Base-by-base conservation (phyloP, 2,888 invertebrate genomes). In the Patella depressa region DNA sequence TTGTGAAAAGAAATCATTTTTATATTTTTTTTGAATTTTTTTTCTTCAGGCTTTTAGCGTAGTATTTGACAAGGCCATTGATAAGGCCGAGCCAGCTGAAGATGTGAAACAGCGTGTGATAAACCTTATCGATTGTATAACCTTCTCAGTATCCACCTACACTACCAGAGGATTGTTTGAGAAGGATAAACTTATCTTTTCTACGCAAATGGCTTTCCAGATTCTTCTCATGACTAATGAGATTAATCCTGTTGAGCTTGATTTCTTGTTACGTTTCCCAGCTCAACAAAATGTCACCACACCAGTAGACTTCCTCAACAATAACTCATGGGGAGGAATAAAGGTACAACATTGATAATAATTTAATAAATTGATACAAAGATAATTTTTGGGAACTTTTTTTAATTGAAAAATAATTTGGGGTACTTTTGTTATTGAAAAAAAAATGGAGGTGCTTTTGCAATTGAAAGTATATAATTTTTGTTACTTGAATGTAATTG, bases 41-140 rank as follows among this genome's bases (percentile, higher is more conserved):
- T 34, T 45, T 12, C 77, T 84, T 59, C 87, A 96, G 96, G 97
- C 98, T 2, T 98, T 98, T 92, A 97, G 96, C 91, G 97, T 97
- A n/a, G 98, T 98, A 54, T 98, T 98, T 91, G 97, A 97, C 93
- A 98, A 97, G 90, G 98, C 98, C 24, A 98, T 98, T 88, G 95
- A 96, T 71, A 95, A 94, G 89, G 97, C 98, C 0, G 95, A 96
- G 83, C 95, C 95, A 0, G 95, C 96, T 0, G 95, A 95, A 24
- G 95, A 95, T 83, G 96, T 98, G 0, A 93, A 94, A 55, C 93
- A 93, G 79, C 93, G 98, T 86, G 97, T 98, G 24, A 93, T 94
- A 83, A 97, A 97, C 92, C 94, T 98, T 72, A 98, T 98, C 86
- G 97, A 98, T 89, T 96, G 96, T 91, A 98, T 98, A 87, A 96